These are phyloP conservation scores for Platerodrilus igneus DNA, from an alignment of 2,888 invertebrate genomes.

Conservation along the genomic window DNA sequence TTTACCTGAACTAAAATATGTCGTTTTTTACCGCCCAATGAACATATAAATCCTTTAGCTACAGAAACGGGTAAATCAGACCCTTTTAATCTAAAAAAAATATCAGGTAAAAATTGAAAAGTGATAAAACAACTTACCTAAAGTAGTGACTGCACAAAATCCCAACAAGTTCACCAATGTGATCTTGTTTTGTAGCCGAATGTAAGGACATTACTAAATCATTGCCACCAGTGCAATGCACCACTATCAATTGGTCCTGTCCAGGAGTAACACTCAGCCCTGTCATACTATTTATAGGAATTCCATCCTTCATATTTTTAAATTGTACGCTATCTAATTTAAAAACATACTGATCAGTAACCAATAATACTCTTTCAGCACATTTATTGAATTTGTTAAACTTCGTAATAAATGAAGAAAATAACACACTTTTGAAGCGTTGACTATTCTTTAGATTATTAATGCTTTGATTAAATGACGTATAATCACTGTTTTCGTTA, in stretches of 20 bases:
- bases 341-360: constrained; percentile 81
- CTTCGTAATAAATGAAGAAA: constrained; percentile 66
- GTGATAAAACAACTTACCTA: constrained; percentile 57
- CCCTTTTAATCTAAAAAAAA: constrained; percentile 60
- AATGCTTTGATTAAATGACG: constrained; percentile 62
- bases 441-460: constrained; percentile 65
- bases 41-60: constrained; percentile 72
- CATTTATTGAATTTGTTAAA: constrained; percentile 60
- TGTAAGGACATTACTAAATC: constrained; percentile 81
- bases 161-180: constrained; percentile 84
- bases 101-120: neutral
- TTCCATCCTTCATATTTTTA: constrained; percentile 77
- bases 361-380: constrained; percentile 81
- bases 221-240: constrained; percentile 83
- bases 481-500: constrained; percentile 63
- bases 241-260: constrained; percentile 78
- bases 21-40: constrained; percentile 74
- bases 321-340: constrained; percentile 85
- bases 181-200: constrained; percentile 56
- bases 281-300: constrained; percentile 54
- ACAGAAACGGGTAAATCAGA: constrained; percentile 69
- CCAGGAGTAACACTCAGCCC: constrained; percentile 83
- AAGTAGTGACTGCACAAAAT: constrained; percentile 70
- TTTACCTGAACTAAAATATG: constrained; percentile 57
- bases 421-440: constrained; percentile 58